Evolutionary conservation across 2,113 vertebrate genomes (phyloP).

Genomic region (Vireo altiloquus): DNA sequence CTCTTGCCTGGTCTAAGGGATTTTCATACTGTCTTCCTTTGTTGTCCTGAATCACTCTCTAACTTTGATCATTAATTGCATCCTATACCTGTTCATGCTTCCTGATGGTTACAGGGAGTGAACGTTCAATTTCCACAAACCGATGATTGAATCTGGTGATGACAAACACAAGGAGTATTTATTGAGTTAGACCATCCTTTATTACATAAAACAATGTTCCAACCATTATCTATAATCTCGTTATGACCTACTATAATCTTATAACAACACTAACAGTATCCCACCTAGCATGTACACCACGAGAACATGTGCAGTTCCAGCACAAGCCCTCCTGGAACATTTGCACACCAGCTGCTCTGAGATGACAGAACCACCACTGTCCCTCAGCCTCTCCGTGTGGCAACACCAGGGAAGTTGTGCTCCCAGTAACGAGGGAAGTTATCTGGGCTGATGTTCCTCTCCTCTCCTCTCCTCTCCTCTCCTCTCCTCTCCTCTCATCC

Average conservation of each 20-base stretch:
- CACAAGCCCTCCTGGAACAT: neutral
- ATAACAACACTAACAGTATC: neutral
- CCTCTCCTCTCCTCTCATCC: neutral
- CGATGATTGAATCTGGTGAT: neutral
- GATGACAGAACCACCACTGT: neutral
- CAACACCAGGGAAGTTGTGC: neutral
- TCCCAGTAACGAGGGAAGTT: neutral
- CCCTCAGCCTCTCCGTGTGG: rapidly evolving
- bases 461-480: no score
- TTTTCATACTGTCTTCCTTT: neutral
- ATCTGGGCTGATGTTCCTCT: neutral
- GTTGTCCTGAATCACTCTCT: neutral
- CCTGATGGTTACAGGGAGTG: neutral
- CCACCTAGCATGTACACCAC: neutral
- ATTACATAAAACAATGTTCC: neutral
- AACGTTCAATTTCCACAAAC: neutral
- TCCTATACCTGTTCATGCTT: neutral
- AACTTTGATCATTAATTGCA: neutral
- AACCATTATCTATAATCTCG: neutral
- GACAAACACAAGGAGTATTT: neutral
- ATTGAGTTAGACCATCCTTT: constrained; percentile 1
- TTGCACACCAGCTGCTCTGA: neutral
- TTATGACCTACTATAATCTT: neutral
- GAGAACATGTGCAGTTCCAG: neutral
- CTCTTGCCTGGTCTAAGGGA: neutral